Evolutionary conservation across 2,113 vertebrate species (phyloP).

Genomic region (Phrynocephalus versicolor): DNA sequence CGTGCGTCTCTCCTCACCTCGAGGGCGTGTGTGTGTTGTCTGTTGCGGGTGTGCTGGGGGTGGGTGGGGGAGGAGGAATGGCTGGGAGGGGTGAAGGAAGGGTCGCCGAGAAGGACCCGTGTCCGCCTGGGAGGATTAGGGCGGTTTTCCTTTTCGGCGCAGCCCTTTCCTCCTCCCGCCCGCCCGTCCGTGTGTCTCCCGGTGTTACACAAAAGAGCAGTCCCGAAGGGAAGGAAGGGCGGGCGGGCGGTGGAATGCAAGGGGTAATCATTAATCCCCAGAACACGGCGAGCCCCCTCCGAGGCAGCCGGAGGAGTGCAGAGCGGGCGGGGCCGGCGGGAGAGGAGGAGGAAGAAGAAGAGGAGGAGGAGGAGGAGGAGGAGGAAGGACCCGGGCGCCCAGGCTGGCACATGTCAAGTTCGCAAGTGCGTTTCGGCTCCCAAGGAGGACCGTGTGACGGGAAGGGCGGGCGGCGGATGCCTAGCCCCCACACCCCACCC

Average conservation of each 20-base stretch:
- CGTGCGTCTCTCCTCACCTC: not conserved
- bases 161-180: not conserved
- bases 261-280: not conserved
- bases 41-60: too few species aligned
- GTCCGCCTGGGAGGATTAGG: not conserved
- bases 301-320: not conserved
- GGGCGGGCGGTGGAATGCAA: not conserved
- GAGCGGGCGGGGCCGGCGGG: not conserved
- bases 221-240: not conserved
- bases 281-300: not conserved
- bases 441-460: not conserved
- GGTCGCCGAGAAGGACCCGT: not conserved
- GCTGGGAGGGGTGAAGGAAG: too few species aligned
- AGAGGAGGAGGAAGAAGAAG: not conserved
- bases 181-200: too few species aligned
- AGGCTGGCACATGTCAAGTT: not conserved
- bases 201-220: not conserved
- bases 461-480: not conserved
- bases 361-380: too few species aligned
- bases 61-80: too few species aligned
- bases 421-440: not conserved
- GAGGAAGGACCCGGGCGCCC: not conserved
- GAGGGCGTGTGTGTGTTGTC: too few species aligned
- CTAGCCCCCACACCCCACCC: not conserved
- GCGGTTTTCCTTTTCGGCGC: not conserved